A percentile compares a stretch with the other conserved stretches of the same genome.
phyloP scores from a whole-genome alignment of 2,888 invertebrate genomes.

The Eupeodes luniger region DNA sequence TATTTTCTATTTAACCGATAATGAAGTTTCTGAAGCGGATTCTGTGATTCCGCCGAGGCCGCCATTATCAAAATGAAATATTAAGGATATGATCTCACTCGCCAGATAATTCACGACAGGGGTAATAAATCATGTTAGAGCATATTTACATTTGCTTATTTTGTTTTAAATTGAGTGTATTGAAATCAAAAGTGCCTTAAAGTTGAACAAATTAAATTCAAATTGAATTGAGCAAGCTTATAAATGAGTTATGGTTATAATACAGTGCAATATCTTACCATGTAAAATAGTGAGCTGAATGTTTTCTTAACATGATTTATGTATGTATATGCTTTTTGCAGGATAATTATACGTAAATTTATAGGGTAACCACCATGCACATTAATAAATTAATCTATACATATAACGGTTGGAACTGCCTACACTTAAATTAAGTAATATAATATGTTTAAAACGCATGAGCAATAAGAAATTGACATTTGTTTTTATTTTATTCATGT shows the following conservation, averaged over 20 bases:
- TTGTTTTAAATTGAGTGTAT: neutral
- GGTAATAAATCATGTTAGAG: neutral
- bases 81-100: constrained; percentile 23
- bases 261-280: neutral
- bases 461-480: too few relatives aligned
- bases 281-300: too few relatives aligned
- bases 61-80: constrained; percentile 23
- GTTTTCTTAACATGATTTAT: too few relatives aligned
- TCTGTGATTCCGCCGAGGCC: constrained; percentile 7
- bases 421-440: too few relatives aligned
- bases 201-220: neutral
- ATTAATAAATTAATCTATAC: too few relatives aligned
- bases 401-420: too few relatives aligned
- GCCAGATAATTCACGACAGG: constrained; percentile 7
- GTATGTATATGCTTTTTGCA: too few relatives aligned
- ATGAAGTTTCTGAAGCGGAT: constrained; percentile 18
- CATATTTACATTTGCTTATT: neutral
- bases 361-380: too few relatives aligned
- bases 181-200: neutral
- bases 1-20: too few relatives aligned
- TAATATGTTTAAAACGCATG: too few relatives aligned
- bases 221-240: neutral
- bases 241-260: neutral
- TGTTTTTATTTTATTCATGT: too few relatives aligned
- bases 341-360: too few relatives aligned